Evolutionary conservation across 2,797 vertebrate species (phyloP).

Genomic region (Lepilemur septentrionalis): DNA sequence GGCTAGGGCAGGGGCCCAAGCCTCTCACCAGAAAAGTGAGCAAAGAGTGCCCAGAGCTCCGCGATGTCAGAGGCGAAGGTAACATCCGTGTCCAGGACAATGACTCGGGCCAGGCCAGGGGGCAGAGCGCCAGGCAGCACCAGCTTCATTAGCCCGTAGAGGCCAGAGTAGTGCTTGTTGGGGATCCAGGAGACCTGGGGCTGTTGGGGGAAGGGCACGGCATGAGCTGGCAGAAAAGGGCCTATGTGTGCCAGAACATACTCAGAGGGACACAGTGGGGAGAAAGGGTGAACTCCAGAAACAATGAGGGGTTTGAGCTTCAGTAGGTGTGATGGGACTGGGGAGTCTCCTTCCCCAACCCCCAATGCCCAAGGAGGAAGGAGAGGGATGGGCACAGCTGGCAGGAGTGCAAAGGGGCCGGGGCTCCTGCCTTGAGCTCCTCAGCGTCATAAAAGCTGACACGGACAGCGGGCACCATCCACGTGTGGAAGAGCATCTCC

Average conservation of each 20-base stretch:
- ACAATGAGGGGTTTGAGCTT: not conserved
- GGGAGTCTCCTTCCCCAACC: not conserved
- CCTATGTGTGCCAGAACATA: not conserved
- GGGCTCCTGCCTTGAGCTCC: slow-evolving; percentile 91
- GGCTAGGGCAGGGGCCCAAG: not conserved
- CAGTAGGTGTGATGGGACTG: not conserved
- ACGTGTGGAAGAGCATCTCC: slow-evolving; percentile 92
- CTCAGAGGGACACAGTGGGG: fast-evolving
- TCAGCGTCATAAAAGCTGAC: slow-evolving; percentile 96
- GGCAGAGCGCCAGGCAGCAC: slow-evolving; percentile 93
- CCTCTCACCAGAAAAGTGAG: slow-evolving; percentile 92
- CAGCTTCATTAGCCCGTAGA: slow-evolving; percentile 98
- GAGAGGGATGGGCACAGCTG: not conserved
- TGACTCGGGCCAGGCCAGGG: slow-evolving; percentile 92
- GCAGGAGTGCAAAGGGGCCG: not conserved
- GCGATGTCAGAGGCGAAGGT: slow-evolving; percentile 97
- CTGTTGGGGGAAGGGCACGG: slow-evolving; percentile 80
- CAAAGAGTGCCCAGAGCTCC: slow-evolving; percentile 96
- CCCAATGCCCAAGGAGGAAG: not conserved
- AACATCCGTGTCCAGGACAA: slow-evolving; percentile 97
- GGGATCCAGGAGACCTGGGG: slow-evolving; percentile 97
- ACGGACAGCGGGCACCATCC: slow-evolving; percentile 95
- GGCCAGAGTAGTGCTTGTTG: slow-evolving; percentile 98
- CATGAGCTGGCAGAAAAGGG: not conserved
- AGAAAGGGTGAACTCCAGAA: not conserved